Conservation (phyloP, 2,113 vertebrate genomes). For the Eurystomus gularis region DNA sequence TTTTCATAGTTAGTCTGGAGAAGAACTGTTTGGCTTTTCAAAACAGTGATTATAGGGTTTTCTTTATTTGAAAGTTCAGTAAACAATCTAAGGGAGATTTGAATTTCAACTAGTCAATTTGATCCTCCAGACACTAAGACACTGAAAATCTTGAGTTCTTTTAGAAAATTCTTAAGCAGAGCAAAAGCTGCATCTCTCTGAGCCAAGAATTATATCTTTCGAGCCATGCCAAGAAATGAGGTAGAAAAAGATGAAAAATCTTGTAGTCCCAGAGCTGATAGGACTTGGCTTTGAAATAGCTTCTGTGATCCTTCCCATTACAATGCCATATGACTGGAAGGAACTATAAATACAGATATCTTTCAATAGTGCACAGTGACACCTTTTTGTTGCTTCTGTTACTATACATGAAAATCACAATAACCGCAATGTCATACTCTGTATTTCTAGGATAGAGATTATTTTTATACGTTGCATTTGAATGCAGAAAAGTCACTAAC, state of each 20-base stretch:
- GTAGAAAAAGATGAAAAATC: conserved; percentile 26
- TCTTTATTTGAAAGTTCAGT: not conserved
- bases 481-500: not conserved
- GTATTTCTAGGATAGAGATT: not conserved
- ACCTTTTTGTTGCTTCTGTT: conserved; percentile 11
- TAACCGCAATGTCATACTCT: not conserved
- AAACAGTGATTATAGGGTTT: not conserved
- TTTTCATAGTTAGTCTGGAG: conserved; percentile 14
- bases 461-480: not conserved
- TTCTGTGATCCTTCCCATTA: conserved; percentile 24
- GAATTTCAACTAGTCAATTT: not conserved
- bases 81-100: not conserved
- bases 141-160: not conserved
- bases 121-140: not conserved
- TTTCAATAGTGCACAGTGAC: not conserved
- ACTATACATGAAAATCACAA: not conserved
- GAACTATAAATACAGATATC: not conserved
- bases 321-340: not conserved
- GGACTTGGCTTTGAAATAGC: conserved; percentile 5
- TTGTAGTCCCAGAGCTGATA: not conserved
- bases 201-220: conserved; percentile 30
- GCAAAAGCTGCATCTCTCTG: not conserved
- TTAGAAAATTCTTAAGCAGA: not conserved
- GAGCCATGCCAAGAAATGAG: conserved; percentile 14
- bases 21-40: not conserved